These are phyloP conservation scores for Abscondita cerata DNA, from an alignment of 2,888 invertebrate genomes.

Conservation along the genomic window DNA sequence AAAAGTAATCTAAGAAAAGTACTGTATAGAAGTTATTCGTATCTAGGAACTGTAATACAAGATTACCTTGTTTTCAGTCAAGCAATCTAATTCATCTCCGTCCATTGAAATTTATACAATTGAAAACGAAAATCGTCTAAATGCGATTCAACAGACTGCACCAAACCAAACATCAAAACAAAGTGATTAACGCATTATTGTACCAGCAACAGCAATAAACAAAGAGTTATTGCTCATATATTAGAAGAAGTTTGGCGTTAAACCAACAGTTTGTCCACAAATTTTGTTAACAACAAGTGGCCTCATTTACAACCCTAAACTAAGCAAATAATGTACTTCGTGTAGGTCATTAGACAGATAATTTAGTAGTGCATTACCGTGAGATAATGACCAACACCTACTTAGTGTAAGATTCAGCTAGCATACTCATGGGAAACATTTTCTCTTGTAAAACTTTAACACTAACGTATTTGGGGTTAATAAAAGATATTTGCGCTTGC, in stretches of 20 bases:
- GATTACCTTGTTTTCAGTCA: too few relatives aligned
- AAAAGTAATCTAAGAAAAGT: too few relatives aligned
- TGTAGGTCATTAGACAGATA: conserved; percentile 46
- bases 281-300: conserved; percentile 32
- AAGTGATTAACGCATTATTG: not conserved
- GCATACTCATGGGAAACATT: conserved; percentile 24
- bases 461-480: conserved; percentile 22
- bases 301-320: conserved; percentile 31
- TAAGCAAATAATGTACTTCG: conserved; percentile 35
- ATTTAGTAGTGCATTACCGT: conserved; percentile 45
- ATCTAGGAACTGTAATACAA: too few relatives aligned
- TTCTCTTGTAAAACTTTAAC: conserved; percentile 19
- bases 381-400: conserved; percentile 46
- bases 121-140: not conserved
- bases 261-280: conserved; percentile 36
- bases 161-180: too few relatives aligned
- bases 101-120: too few relatives aligned
- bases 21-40: too few relatives aligned
- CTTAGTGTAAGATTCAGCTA: conserved; percentile 31
- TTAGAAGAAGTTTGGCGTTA: conserved; percentile 29
- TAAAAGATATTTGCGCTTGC: conserved; percentile 22
- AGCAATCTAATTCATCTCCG: too few relatives aligned
- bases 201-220: conserved; percentile 18
- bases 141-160: conserved; percentile 5
- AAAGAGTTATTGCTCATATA: conserved; percentile 24